Base-by-base conservation (phyloP, 2,113 vertebrate species). In the Axis porcinus region DNA sequence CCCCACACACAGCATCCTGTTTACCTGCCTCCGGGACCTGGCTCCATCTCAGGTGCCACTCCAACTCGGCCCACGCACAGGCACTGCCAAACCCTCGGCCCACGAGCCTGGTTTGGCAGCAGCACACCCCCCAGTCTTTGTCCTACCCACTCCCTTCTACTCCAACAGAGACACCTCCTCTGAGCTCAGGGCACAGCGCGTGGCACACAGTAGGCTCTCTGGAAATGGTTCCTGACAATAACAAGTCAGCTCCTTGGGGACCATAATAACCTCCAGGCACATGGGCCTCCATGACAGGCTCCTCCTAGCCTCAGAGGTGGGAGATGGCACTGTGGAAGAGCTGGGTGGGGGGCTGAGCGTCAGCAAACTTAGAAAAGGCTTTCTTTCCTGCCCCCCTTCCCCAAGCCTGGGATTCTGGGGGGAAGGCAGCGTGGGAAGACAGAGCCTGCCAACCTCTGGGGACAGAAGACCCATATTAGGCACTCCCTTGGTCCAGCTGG, bases 1-100 rank as follows among this genome's bases (percentile, higher is more conserved):
- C 74, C 64, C 94, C 96, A 97, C 97, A 62, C 76, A 52, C 67
- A 90, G 64, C 10, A 21, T 97, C 97, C 98, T 97, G 97, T 96
- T 98, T 97, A 96, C 96, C 97, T 97, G 97, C 92, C 96, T 94
- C 94, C 33, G 2, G 97, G 97, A 86, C 90, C 96, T 97, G 96
- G 98, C 97, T 81, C 67, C 23, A 0, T 45, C 90, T 97, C 95
- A 95, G 95, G 97, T 96, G 94, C 90, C 95, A 96, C 95, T 97
- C 70, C 91, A 94, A 8, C 76, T 8, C 15, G 21, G 94, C 96
- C 93, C 93, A 94, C 30, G 28, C 92, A 40, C 21, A 10, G 60
- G 15, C 79, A 62, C 3, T 97, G 97, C 97, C 98, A 97, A 95
- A n/a, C 85, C 21, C 54, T 92, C 55, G 96, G 87, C 94, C 96